phyloP scores from a whole-genome alignment of 2,888 invertebrate species.

The Acrobasis consociella region DNA sequence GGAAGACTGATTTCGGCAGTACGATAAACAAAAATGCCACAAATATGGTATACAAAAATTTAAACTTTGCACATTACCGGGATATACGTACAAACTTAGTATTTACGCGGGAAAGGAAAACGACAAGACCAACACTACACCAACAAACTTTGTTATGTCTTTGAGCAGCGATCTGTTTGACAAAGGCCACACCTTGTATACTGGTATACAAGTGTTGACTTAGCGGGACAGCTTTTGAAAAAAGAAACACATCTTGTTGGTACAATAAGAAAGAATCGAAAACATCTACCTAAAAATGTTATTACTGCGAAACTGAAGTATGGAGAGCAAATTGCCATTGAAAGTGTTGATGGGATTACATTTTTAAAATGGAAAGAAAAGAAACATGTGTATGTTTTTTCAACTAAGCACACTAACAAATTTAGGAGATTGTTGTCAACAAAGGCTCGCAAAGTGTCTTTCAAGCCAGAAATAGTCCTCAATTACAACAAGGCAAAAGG shows the following conservation, averaged over 20 bases:
- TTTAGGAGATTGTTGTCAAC: slow-evolving; percentile 26
- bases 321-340: slow-evolving; percentile 37
- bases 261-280: slow-evolving; percentile 47
- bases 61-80: slow-evolving; percentile 43
- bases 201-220: slow-evolving; percentile 45
- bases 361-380: slow-evolving; percentile 41
- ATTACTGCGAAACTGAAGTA: slow-evolving; percentile 42
- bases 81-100: slow-evolving; percentile 42
- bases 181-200: slow-evolving; percentile 43
- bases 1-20: slow-evolving; percentile 36
- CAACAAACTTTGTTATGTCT: slow-evolving; percentile 36
- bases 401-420: slow-evolving; percentile 45
- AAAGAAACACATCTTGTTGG: slow-evolving; percentile 48
- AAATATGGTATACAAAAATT: slow-evolving; percentile 44
- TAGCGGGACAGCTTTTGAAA: slow-evolving; percentile 42
- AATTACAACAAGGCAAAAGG: slow-evolving; percentile 31
- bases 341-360: slow-evolving; percentile 42
- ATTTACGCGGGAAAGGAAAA: slow-evolving; percentile 44
- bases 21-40: slow-evolving; percentile 33
- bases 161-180: slow-evolving; percentile 32
- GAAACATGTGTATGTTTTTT: slow-evolving; percentile 37
- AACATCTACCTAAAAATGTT: slow-evolving; percentile 44
- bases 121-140: slow-evolving; percentile 39
- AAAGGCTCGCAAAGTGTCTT: slow-evolving; percentile 22
- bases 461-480: slow-evolving; percentile 30